phyloP scores from a whole-genome alignment of 1,140 invertebrate species.

The Aphelenchoides fujianensis region DNA sequence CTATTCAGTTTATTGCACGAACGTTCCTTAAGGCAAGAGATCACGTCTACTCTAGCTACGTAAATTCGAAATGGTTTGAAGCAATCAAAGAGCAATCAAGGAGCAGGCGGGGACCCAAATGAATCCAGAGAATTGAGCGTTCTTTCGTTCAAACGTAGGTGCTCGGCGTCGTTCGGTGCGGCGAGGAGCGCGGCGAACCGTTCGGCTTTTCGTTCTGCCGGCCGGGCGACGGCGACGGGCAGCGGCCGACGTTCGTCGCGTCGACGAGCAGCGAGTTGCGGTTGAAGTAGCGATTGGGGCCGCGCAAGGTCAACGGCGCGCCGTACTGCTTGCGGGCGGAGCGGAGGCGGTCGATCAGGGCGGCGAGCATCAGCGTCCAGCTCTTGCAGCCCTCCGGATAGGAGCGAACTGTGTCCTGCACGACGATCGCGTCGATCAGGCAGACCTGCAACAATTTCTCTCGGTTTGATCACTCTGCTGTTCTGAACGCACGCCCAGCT shows the following conservation, averaged over 20 bases:
- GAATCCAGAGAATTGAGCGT: too few relatives aligned
- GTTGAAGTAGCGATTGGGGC: background rate
- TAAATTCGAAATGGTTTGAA: too few relatives aligned
- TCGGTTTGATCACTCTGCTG: background rate
- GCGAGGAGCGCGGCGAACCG: too few relatives aligned
- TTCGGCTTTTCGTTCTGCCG: background rate
- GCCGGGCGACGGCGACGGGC: background rate
- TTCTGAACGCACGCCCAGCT: conserved; percentile 41
- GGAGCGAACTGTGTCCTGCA: conserved; percentile 37
- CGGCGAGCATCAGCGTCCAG: conserved; percentile 55
- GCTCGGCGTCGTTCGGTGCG: too few relatives aligned
- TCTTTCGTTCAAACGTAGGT: too few relatives aligned
- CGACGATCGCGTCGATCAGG: conserved; percentile 50
- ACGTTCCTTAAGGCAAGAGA: too few relatives aligned
- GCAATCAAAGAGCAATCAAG: too few relatives aligned
- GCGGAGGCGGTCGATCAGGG: conserved; percentile 51
- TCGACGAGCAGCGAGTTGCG: background rate
- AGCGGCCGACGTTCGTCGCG: background rate
- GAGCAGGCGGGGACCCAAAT: too few relatives aligned
- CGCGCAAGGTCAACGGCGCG: conserved; percentile 18
- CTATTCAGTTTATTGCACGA: too few relatives aligned
- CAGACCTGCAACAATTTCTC: conserved; percentile 23
- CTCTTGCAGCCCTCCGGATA: conserved; percentile 53
- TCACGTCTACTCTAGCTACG: too few relatives aligned
- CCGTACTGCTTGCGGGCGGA: conserved; percentile 47